Evolutionary conservation across 2,888 invertebrate genomes (phyloP), one percentile per base, ranked within the genome.

Genomic region (Tribolium freemani): DNA sequence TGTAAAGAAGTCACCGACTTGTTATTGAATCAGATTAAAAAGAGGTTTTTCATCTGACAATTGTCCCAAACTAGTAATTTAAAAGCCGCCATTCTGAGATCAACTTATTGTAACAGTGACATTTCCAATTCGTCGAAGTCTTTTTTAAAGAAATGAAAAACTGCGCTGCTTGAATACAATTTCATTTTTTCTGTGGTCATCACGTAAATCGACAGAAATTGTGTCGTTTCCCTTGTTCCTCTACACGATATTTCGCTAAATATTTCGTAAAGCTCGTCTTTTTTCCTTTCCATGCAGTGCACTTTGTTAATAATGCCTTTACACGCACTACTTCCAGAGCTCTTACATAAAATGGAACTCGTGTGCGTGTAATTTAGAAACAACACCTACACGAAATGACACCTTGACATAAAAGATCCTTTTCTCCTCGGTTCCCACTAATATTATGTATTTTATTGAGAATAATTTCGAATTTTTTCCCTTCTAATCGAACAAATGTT

Each of bases 61-160:
- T 68, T 58, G 68, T 68, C 50, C 48, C 31, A 30, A 57, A 68
- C 68, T 68, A 58, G 68, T 68, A 68, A 68, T 68, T 67, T 58
- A 50, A 68, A 58, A 58, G 51, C 68, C 56, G 58, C 31, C 50
- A 31, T 68, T 68, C 57, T 26, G 48, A 10, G 53, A 51, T 48
- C 48, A 58, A 68, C 57, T 54, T 67, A 67, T 67, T 69, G 69
- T 69, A 69, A 61, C 46, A 63, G 63, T 70, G 61, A 70, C 70
- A 63, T 70, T 70, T 70, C 31, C 70, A 70, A 70, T 70, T 70
- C 63, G 54, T 63, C 70, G 70, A 71, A 71, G 51, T 31, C 71
- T 71, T 74, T 74, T 76, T 76, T 73, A 71, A 75, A 75, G 73
- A 75, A 77, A 76, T 75, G 76, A 76, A 75, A 76, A 75, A 75